phyloP scores from a whole-genome alignment of 2,888 invertebrate genomes.

The Lycia hirtaria region DNA sequence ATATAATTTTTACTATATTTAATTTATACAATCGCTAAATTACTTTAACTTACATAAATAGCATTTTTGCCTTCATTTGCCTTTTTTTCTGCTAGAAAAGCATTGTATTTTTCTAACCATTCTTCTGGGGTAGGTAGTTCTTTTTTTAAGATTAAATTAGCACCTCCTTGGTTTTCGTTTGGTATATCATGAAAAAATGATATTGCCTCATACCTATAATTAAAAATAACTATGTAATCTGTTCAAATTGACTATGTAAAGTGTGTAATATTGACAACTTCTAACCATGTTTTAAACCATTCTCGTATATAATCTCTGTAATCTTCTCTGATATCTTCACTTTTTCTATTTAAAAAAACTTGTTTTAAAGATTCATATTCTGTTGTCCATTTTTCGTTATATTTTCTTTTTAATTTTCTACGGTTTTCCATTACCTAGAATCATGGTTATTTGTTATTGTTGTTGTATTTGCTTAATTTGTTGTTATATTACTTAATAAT shows the following conservation, averaged over 20 bases:
- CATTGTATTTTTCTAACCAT: slow-evolving; percentile 63
- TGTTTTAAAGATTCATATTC: slow-evolving; percentile 49
- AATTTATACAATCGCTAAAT: neutral
- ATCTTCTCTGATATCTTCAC: slow-evolving; percentile 56
- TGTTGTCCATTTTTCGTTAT: slow-evolving; percentile 50
- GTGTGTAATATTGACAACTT: neutral
- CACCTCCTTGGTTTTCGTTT: slow-evolving; percentile 55
- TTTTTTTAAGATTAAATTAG: slow-evolving; percentile 58
- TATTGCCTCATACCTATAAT: slow-evolving; percentile 61
- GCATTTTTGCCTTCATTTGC: slow-evolving; percentile 58
- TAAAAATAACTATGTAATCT: neutral
- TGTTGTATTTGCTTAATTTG: no score
- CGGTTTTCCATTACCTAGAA: slow-evolving; percentile 14
- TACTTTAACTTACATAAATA: slow-evolving; percentile 3
- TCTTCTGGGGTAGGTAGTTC: slow-evolving; percentile 60
- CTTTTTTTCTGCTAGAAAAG: slow-evolving; percentile 50
- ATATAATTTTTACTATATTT: neutral
- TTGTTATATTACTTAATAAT: no score
- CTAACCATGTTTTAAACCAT: slow-evolving; percentile 72
- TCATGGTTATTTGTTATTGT: no score
- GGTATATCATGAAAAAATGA: slow-evolving; percentile 67
- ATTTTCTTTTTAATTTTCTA: slow-evolving; percentile 37
- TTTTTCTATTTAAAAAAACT: slow-evolving; percentile 47
- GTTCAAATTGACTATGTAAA: neutral
- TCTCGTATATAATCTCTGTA: slow-evolving; percentile 60